phyloP scores from a whole-genome alignment of 2,797 vertebrate genomes.

The Myotis daubentonii region DNA sequence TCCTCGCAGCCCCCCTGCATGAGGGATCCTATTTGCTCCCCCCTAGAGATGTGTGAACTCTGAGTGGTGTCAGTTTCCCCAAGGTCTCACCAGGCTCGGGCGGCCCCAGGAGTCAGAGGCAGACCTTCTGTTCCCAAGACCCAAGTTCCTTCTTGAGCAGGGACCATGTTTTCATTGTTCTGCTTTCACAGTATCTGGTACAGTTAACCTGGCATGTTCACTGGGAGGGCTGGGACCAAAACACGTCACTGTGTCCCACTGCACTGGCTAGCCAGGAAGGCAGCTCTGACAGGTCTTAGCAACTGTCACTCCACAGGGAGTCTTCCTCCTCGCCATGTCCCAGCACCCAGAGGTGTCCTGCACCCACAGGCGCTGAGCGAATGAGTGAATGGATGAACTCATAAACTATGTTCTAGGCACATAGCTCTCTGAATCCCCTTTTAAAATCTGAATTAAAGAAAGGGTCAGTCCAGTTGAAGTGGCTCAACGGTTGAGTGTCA shows the following conservation, averaged over 20 bases:
- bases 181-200: not conserved
- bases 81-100: not conserved
- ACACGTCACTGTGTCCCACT: not conserved
- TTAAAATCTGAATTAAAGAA: not conserved
- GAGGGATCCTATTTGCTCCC: not conserved
- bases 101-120: too few species aligned
- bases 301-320: not conserved
- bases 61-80: not conserved
- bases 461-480: too few species aligned
- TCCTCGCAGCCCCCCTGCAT: not conserved
- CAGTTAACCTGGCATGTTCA: not conserved
- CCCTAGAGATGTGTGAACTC: not conserved
- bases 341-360: not conserved
- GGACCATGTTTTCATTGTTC: not conserved
- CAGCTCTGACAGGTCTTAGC: not conserved
- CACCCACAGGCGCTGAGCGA: not conserved
- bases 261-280: not conserved
- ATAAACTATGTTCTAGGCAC: not conserved
- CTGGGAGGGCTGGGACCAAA: not conserved
- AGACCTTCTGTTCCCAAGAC: not conserved
- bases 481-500: too few species aligned
- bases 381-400: not conserved
- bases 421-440: not conserved
- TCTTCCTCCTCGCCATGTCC: not conserved
- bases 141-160: not conserved